Base-by-base conservation (phyloP, 2,113 vertebrate species). In the Ramphastos sulfuratus region DNA sequence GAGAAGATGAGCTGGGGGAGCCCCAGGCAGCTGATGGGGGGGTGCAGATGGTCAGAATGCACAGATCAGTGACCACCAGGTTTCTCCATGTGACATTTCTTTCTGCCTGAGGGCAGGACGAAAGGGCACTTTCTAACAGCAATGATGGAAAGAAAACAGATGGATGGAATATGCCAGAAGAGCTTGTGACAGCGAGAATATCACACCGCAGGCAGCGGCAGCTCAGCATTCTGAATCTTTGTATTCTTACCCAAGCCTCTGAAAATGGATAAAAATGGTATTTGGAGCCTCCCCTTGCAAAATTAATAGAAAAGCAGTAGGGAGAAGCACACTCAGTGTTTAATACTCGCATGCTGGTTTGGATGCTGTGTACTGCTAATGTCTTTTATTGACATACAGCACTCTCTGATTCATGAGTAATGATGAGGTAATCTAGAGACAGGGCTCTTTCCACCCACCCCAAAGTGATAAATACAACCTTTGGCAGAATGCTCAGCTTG, bases 401-500 rank as follows among this genome's bases (percentile, higher is more conserved):
- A 3, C 48, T 79, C 63, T 65, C 71, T 35, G 88, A 74, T 76
- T 79, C 63, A 10, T 72, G 86, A 61, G 69, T 33, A 56, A 28
- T 10, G 30, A 75, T 88, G 85, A 95, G 80, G 64, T 94, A 66
- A 92, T 88, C 33, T 10, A 20, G 79, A 92, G 80, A 24, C 15
- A 7, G 59, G n/a, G 50, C 63, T 83, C 74, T 24, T 59, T 59
- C 83, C 77, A 65, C 71, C 89, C 70, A 78, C 80, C 88, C 54
- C 30, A 84, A 87, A 86, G 73, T 55, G 80, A 89, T 85, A 83
- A 39, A 83, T 65, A 69, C 64, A 84, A 65, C 61, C 85, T 75
- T 85, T 90, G 87, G 87, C 89, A 79, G 59, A 94, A 87, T 85
- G 71, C 82, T 95, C 94, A 94, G 76, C 90, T 85, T 94, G 94